phyloP scores from a whole-genome alignment of 1,140 invertebrate genomes.

The Halictus rubicundus region DNA sequence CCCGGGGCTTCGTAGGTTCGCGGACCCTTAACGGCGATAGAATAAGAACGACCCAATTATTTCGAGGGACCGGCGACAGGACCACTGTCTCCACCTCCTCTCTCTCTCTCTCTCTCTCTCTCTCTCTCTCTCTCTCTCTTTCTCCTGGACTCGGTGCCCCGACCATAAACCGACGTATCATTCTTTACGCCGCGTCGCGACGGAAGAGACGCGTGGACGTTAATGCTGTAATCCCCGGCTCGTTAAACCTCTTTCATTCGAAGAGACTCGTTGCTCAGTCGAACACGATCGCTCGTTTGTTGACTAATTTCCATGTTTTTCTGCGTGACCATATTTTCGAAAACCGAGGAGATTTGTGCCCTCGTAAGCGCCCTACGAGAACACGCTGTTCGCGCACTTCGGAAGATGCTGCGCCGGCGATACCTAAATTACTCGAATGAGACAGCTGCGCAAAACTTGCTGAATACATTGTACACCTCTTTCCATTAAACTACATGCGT shows the following conservation, averaged over 20 bases:
- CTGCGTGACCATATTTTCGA: neutral
- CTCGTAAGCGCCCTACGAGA: no score
- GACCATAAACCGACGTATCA: neutral
- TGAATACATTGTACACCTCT: no score
- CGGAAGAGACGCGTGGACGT: neutral
- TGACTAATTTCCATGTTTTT: neutral
- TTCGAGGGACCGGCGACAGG: neutral
- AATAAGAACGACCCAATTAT: conserved; percentile 51
- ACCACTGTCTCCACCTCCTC: no score
- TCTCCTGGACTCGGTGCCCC: neutral
- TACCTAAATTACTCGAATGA: no score
- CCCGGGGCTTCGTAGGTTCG: conserved; percentile 20
- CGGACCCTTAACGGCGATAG: conserved; percentile 20
- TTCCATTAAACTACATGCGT: no score
- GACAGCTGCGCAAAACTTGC: no score
- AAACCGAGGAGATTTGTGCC: neutral
- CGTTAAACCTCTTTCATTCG: neutral
- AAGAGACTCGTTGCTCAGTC: neutral
- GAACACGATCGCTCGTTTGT: neutral
- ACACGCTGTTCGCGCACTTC: no score
- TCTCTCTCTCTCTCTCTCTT: neutral
- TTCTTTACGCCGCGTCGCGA: neutral
- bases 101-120: neutral
- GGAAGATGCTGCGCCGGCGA: no score
- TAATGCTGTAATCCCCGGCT: neutral